Evolutionary conservation across 2,888 invertebrate genomes (phyloP), one percentile per base, ranked within the genome.

Genomic region (Nephrotoma flavescens): DNA sequence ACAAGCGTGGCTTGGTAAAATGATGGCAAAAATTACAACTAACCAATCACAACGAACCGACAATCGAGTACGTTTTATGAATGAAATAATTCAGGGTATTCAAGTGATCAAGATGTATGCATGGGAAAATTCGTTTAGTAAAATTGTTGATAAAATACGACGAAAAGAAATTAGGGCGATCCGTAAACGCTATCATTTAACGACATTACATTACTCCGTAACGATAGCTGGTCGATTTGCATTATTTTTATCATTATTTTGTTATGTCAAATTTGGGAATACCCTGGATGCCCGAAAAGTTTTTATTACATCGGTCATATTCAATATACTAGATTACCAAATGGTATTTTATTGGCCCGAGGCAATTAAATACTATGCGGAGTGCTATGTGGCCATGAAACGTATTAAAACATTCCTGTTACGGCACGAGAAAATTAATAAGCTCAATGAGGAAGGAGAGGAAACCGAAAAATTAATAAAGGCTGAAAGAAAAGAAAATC

Each of bases 101-200:
- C 94, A 96, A 87, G 95, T 97, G 0, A 96, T 97, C 88, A 97
- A 97, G 90, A 97, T 97, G 96, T 97, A 96, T 89, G 95, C 96
- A 0, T 97, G 97, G 95, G 97, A 97, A 90, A 94, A 94, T 52
- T 95, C 96, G 0, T 97, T 97, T 90, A 94, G 94, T 0, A 92
- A 93, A 57, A 93, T 97, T 42, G 95, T 98, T 7, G 94, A 94
- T 6, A 92, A 94, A 47, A 95, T 96, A 0, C 93, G 97, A 89
- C 93, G 95, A 88, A 95, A 94, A 90, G 96, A 96, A 91, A 94
- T 96, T 90, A 93, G 93, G 87, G 93, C 94, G 0, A 94, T 96
- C 83, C 93, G 93, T 87, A 94, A 94, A 87, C 94, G 94, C 88
- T 94, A 94, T 0, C 95, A 95, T 91, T 93, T 95, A 0, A 92